phyloP scores from a whole-genome alignment of 1,140 invertebrate species.

The Atta colombica region DNA sequence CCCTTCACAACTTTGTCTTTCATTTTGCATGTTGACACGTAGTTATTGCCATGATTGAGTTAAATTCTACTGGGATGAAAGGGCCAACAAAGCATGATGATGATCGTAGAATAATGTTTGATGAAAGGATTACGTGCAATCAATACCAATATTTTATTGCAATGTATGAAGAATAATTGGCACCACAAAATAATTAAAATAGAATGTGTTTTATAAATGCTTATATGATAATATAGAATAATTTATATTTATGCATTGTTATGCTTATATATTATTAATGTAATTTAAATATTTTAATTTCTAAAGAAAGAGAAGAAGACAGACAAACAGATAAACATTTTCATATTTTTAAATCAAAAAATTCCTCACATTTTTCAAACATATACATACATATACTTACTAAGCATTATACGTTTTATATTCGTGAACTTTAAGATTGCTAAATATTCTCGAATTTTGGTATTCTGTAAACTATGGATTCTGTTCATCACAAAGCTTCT shows the following conservation, averaged over 20 bases:
- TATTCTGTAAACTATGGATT: neutral
- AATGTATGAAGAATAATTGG: neutral
- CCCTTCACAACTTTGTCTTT: slow-evolving; percentile 31
- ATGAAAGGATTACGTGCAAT: slow-evolving; percentile 1
- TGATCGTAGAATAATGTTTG: slow-evolving; percentile 31
- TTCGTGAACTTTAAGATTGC: neutral
- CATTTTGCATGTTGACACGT: slow-evolving; percentile 24
- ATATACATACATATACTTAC: neutral
- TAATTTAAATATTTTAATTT: neutral
- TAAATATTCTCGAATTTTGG: neutral
- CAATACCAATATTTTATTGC: neutral
- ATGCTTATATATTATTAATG: neutral
- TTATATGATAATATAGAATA: neutral
- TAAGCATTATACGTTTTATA: neutral
- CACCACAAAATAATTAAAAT: neutral
- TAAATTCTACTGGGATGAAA: slow-evolving; percentile 25
- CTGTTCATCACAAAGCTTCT: neutral
- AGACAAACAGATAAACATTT: neutral
- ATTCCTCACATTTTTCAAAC: neutral
- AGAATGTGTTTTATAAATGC: slow-evolving; percentile 1
- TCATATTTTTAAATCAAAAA: neutral
- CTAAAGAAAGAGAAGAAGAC: neutral
- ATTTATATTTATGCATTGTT: neutral
- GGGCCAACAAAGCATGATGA: neutral
- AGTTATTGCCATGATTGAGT: slow-evolving; percentile 22